A percentile compares a stretch with the other conserved stretches of the same genome.
phyloP scores from a whole-genome alignment of 1,140 invertebrate species.

The Leptinotarsa defecta region DNA sequence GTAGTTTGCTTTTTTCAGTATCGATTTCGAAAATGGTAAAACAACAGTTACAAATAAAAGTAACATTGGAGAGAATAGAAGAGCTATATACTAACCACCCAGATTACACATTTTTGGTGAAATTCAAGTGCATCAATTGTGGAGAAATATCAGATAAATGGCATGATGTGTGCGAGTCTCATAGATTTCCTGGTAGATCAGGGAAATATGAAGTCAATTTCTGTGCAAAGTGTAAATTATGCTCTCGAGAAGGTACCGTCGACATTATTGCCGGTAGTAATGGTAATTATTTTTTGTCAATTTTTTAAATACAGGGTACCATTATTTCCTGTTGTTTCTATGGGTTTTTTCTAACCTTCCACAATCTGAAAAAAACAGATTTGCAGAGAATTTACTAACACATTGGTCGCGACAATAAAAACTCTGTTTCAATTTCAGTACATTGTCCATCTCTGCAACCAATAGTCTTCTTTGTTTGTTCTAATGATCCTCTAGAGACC shows the following conservation, averaged over 20 bases:
- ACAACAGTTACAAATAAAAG: slow-evolving; percentile 70
- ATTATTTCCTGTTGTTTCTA: no score
- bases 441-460: no score
- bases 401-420: no score
- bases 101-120: slow-evolving; percentile 71
- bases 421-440: no score
- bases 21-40: slow-evolving; percentile 65
- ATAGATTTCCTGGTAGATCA: slow-evolving; percentile 70
- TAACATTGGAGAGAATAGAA: slow-evolving; percentile 69
- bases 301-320: no score
- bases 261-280: slow-evolving; percentile 72
- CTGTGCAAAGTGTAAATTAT: slow-evolving; percentile 87
- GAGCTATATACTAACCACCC: slow-evolving; percentile 68
- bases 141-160: slow-evolving; percentile 80
- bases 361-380: no score
- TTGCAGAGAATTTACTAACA: no score
- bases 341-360: no score
- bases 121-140: slow-evolving; percentile 79
- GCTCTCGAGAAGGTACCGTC: slow-evolving; percentile 80
- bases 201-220: slow-evolving; percentile 77
- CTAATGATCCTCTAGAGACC: no score
- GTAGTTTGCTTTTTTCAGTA: no score
- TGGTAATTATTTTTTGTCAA: slow-evolving; percentile 55
- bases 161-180: slow-evolving; percentile 74
- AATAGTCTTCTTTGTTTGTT: no score